A percentile compares a stretch with the other conserved stretches of the same genome.
Evolutionary conservation across 1,140 invertebrate species (phyloP).

Genomic region (Eriosoma lanigerum): DNA sequence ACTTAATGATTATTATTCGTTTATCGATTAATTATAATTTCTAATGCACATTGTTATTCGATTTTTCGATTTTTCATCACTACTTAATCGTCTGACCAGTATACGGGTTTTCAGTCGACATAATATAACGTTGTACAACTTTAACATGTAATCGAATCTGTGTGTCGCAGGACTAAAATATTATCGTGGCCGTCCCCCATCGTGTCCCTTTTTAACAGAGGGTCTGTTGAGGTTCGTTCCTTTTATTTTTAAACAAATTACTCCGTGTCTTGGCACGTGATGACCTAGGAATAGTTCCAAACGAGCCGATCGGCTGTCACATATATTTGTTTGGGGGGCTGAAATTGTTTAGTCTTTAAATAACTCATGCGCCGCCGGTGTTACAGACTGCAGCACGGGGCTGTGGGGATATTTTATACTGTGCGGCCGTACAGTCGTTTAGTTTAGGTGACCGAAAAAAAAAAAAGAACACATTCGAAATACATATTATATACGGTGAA

Average conservation of each 20-base stretch:
- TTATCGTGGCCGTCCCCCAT: neutral
- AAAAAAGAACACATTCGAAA: neutral
- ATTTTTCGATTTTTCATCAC: too few relatives aligned
- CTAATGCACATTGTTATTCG: too few relatives aligned
- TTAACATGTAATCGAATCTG: slow-evolving; percentile 9
- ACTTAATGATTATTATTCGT: too few relatives aligned
- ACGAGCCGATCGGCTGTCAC: slow-evolving; percentile 23
- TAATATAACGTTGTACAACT: too few relatives aligned
- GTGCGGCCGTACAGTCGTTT: neutral
- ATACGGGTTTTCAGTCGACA: neutral
- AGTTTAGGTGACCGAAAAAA: neutral
- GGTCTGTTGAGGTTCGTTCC: slow-evolving; percentile 35
- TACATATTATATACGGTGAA: neutral
- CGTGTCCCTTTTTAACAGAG: slow-evolving; percentile 32
- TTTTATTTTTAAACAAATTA: slow-evolving; percentile 47
- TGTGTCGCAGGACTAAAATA: slow-evolving; percentile 10
- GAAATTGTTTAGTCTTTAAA: slow-evolving; percentile 44
- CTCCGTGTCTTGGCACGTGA: slow-evolving; percentile 46
- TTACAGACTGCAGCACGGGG: slow-evolving; percentile 3
- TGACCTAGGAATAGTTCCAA: slow-evolving; percentile 35
- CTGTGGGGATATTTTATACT: slow-evolving; percentile 28
- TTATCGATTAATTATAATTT: too few relatives aligned
- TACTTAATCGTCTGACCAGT: too few relatives aligned
- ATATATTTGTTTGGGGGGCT: slow-evolving; percentile 37
- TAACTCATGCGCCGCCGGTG: neutral